phyloP scores from a whole-genome alignment of 2,113 vertebrate species.

The Sinocyclocheilus anshuiensis region DNA sequence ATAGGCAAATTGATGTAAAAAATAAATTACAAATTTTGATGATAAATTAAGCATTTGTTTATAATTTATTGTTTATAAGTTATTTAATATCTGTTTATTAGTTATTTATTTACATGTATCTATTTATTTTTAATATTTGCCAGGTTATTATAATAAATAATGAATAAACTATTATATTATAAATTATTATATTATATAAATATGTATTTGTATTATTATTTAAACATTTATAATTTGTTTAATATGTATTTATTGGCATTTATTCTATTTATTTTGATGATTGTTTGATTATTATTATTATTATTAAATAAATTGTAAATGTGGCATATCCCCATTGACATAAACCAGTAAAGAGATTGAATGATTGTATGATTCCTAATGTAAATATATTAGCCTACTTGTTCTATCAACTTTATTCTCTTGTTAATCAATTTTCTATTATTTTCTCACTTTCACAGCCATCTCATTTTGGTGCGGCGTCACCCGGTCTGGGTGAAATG shows the following conservation, averaged over 20 bases:
- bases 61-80: neutral
- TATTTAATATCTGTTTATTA: neutral
- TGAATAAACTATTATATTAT: neutral
- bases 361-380: neutral
- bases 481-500: slow-evolving; percentile 77
- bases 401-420: too few species aligned
- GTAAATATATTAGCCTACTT: neutral
- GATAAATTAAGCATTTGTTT: neutral
- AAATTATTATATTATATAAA: neutral
- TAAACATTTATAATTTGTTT: neutral
- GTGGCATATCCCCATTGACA: neutral
- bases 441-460: slow-evolving; percentile 27
- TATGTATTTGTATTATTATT: neutral
- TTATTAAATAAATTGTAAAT: neutral
- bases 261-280: neutral
- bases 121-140: neutral
- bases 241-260: neutral
- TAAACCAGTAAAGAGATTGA: neutral
- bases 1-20: neutral
- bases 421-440: neutral
- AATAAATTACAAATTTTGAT: neutral
- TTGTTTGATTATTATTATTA: neutral
- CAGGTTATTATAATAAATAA: neutral
- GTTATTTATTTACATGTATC: neutral
- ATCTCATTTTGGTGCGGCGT: slow-evolving; percentile 56